Evolutionary conservation across 1,140 invertebrate species (phyloP).

Genomic region (Plodia interpunctella): DNA sequence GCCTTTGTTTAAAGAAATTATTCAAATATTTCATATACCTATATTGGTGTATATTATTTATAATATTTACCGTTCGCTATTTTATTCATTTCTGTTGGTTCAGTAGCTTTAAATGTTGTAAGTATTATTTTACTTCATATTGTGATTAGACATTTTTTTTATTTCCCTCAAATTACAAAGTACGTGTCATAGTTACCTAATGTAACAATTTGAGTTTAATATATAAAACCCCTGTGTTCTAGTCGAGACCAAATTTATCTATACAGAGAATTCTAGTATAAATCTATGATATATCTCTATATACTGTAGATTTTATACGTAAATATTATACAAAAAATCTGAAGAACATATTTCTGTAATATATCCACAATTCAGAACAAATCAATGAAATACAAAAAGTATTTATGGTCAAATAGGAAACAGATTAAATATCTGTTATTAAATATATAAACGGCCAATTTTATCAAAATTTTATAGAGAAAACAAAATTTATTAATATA

Average conservation of each 20-base stretch:
- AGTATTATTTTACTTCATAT: conserved; percentile 2
- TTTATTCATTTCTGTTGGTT: conserved; percentile 30
- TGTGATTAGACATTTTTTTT: conserved; percentile 11
- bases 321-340: no score
- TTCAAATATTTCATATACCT: not conserved
- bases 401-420: no score
- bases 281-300: conserved; percentile 16
- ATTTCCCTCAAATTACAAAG: not conserved
- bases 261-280: conserved; percentile 15
- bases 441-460: not conserved
- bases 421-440: no score
- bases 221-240: conserved; percentile 31
- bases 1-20: conserved; percentile 34
- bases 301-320: conserved; percentile 33
- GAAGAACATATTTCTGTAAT: not conserved
- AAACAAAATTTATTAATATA: not conserved
- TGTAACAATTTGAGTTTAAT: not conserved
- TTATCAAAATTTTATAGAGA: conserved; percentile 8
- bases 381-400: not conserved
- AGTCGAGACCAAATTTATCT: conserved; percentile 32
- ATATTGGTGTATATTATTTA: not conserved
- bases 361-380: not conserved
- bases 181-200: not conserved
- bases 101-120: conserved; percentile 33
- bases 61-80: conserved; percentile 2